Evolutionary conservation across 2,888 invertebrate genomes (phyloP), one percentile per base, ranked within the genome.

Genomic region (Muschampia plurimacula): DNA sequence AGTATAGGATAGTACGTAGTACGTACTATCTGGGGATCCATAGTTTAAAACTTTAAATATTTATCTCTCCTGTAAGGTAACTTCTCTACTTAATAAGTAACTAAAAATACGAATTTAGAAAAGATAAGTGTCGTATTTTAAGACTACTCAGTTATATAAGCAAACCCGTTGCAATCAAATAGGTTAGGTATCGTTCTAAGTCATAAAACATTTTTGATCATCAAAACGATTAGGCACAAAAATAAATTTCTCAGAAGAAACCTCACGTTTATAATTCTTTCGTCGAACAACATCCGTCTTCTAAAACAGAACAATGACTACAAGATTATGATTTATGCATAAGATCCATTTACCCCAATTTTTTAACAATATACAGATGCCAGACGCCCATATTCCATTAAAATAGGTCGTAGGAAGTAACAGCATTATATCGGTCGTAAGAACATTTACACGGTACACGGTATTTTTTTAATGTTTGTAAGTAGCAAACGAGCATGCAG

Each of bases 341-440:
- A 57, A 39, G 36, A 69, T 64, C 63, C 69, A 69, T 73, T 73
- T 64, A 74, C 67, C 67, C 68, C 67, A 71, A 67, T 69, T 74
- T 76, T 32, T 74, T 76, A 71, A 76, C 74, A 73, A 63, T 66
- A 59, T 74, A 74, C 77, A 77, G 77, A 75, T 73, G 69, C 66
- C 60, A 36, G 60, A 57, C 57, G 28, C 57, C 28, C 57, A 57
- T 32, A 28, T 60, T 28, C 22, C n/a, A 57, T 44, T 65, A 22
- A 71, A 59, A 68, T 74, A 68, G 76, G 74, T 73, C 74, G 70
- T 46, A 72, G 65, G 67, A 73, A 70, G 60, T 74, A 52, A 64
- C n/a, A 4, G 8, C 15, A n/a, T 5, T 49, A 10, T 4, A 60
- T 6, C 13, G 22, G 32, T 32, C 32, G 32, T 32, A 4, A 4